Evolutionary conservation across 2,888 invertebrate species (phyloP).

Genomic region (Nephrotoma guestfalica): DNA sequence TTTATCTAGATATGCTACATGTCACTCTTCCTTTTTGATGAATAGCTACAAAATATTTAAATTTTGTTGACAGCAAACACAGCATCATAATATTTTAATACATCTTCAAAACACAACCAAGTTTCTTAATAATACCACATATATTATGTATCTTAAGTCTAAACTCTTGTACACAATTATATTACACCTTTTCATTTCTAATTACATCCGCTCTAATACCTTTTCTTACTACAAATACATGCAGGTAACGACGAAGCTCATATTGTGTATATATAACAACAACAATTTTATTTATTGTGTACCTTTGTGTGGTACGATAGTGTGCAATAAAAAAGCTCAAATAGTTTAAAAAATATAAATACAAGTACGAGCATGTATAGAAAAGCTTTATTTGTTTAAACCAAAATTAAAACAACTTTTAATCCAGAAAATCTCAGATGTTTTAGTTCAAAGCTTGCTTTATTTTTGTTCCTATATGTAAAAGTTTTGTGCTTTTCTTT

Average conservation of each 20-base stretch:
- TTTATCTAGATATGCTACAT: too few relatives aligned
- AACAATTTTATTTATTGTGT: not conserved
- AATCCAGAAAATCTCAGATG: not conserved
- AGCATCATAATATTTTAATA: too few relatives aligned
- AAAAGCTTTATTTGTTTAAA: not conserved
- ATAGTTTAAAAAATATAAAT: not conserved
- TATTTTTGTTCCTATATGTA: not conserved
- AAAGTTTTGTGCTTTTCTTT: not conserved
- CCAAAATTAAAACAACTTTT: not conserved
- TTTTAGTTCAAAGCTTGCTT: not conserved
- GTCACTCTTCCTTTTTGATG: too few relatives aligned
- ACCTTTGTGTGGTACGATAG: not conserved
- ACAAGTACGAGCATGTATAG: not conserved
- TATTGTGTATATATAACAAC: not conserved
- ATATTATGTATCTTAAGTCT: not conserved
- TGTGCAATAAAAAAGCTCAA: not conserved
- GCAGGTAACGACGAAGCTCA: not conserved
- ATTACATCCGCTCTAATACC: not conserved
- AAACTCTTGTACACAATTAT: not conserved
- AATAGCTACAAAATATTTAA: too few relatives aligned
- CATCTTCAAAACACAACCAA: too few relatives aligned
- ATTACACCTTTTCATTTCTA: not conserved
- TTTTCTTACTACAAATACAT: not conserved
- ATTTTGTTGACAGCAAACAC: too few relatives aligned
- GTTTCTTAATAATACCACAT: too few relatives aligned